Evolutionary conservation across 1,140 invertebrate genomes (phyloP), one percentile per base, ranked within the genome.

Genomic region (Euwallacea fornicatus): DNA sequence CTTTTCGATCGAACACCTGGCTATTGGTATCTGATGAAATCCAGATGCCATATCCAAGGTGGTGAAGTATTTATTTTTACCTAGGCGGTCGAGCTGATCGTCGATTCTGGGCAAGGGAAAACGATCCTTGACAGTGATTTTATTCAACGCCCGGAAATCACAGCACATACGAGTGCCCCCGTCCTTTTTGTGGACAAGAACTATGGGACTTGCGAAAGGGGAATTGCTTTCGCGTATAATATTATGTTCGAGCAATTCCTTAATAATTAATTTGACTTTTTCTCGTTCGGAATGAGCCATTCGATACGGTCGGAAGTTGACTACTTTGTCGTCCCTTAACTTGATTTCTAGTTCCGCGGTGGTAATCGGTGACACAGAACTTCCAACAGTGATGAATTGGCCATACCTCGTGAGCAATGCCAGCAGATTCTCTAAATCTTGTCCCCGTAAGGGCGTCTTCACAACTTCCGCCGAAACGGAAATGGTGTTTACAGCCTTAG

Each of bases 91-190:
- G 42, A 10, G 11, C 21, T 56, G 55, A 56, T 56, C 55, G 3
- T 56, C 3, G 9, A 56, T 56, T 9, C n/a, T 13, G 11, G 83
- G 82, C 10, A 85, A 73, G 4, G 84, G 83, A 71, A 80, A 85
- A 0, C 74, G 62, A 54, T 82, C 80, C 21, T 73, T 74, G n/a
- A 78, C 73, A 0, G 81, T 81, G 7, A 80, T 73, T 0, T 73
- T 53, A 59, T 82, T 83, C 0, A 82, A 54, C 16, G 73, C 75
- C 11, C 81, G 42, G 60, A 79, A 80, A 66, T 82, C 80, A 0
- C 81, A 76, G 72, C 81, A 83, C 42, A 82, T 75, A 15, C 81
- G 59, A 0, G 62, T 41, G 10, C 72, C 64, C 15, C 76, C 76
- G 65, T 80, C 73, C 55, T 76, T 77, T 59, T 83, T 83, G 6